Evolutionary conservation across 2,888 invertebrate species (phyloP).

Genomic region (Stictocephala bisonia): DNA sequence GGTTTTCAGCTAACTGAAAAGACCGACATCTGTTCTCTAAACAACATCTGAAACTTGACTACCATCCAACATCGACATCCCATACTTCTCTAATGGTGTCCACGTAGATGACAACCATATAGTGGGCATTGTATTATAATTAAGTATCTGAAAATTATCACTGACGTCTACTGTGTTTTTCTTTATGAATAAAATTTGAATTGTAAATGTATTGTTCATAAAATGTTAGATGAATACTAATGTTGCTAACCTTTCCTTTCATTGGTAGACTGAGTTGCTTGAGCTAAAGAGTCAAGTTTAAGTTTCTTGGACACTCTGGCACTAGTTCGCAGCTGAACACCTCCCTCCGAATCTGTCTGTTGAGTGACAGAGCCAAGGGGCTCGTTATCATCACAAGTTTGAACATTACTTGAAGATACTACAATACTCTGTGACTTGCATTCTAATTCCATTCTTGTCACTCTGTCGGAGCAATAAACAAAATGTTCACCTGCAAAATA

Average conservation of each 20-base stretch:
- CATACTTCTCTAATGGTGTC: no score
- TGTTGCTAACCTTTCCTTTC: slow-evolving; percentile 61
- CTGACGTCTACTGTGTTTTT: no score
- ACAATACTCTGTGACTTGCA: neutral
- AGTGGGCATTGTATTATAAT: no score
- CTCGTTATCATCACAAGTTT: slow-evolving; percentile 37
- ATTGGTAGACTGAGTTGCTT: slow-evolving; percentile 62
- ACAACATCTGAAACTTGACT: no score
- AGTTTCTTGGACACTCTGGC: slow-evolving; percentile 84
- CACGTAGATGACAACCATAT: no score
- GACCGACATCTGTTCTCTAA: no score
- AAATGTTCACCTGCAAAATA: no score
- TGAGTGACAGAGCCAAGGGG: slow-evolving; percentile 58
- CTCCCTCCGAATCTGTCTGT: slow-evolving; percentile 50
- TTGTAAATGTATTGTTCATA: slow-evolving; percentile 52
- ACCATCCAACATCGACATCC: no score
- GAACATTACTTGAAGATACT: neutral
- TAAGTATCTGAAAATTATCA: no score
- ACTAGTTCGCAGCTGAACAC: slow-evolving; percentile 71
- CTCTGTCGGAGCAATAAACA: no score
- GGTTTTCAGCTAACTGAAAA: no score
- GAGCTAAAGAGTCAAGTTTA: slow-evolving; percentile 69
- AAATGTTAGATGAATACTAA: neutral
- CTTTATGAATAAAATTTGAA: no score
- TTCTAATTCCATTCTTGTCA: neutral